Base-by-base conservation (phyloP, 1,140 invertebrate genomes). In the Rhopalosiphum padi region DNA sequence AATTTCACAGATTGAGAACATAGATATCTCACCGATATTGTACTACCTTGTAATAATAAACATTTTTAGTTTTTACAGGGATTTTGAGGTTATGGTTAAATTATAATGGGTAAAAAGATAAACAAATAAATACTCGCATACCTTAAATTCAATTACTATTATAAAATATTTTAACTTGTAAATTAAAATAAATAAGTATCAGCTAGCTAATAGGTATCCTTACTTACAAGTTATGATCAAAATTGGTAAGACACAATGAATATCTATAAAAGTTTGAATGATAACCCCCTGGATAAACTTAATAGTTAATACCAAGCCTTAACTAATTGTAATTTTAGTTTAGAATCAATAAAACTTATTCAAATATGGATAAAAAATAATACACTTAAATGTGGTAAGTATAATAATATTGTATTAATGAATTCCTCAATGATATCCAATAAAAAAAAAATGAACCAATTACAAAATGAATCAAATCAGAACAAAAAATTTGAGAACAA, bases 81-180 rank as follows among this genome's bases (percentile, higher is more conserved):
- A 83, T 83, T 83, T 83, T 83, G 77, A 83, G 77, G 77, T 83
- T 83, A 83, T 83, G 35, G 35, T 22, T 37, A 37, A 83, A 23
- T 83, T 37, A 0, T 8, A 18, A 77, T n/a, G n/a, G 11, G 2
- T 68, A n/a, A 30, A 30, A n/a, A 77, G 60, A 77, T n/a, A 77
- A 77, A n/a, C n/a, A 68, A 77, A 77, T n/a, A 77, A n/a, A n/a
- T 60, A 30, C 22, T 53, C 23, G 53, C 0, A 53, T 25, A 55
- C 1, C 48, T 55, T 9, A 25, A 9, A 0, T 11, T 30, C 9
- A 68, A n/a, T 15, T 35, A 3, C 21, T n/a, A 35, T n/a, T 6
- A 18, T 77, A n/a, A n/a, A n/a, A 1, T n/a, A 77, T 35, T 18
- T n/a, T n/a, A n/a, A 77, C 30, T n/a, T n/a, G 18, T n/a, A n/a